Evolutionary conservation across 2,113 vertebrate species (phyloP).

Genomic region (Myotis brandtii): DNA sequence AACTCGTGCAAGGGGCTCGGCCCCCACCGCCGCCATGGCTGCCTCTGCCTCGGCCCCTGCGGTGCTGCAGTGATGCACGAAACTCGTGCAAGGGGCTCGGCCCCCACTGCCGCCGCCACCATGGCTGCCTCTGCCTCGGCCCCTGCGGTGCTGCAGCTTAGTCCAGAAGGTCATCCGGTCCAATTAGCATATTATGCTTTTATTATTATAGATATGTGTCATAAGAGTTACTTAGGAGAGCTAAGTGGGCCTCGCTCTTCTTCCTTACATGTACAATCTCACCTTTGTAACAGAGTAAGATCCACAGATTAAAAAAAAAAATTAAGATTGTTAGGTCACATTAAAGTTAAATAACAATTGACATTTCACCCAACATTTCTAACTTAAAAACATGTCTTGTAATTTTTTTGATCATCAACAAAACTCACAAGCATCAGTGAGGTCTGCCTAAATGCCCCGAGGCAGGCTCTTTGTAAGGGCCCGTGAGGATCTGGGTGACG

Average conservation of each 20-base stretch:
- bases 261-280: not conserved
- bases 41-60: too few species aligned
- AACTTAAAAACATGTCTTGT: not conserved
- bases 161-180: too few species aligned
- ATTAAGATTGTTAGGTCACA: not conserved
- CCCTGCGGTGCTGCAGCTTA: too few species aligned
- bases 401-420: not conserved
- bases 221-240: not conserved
- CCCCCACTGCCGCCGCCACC: too few species aligned
- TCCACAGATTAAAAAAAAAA: not conserved
- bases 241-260: not conserved
- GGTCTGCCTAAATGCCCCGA: not conserved
- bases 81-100: too few species aligned
- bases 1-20: too few species aligned
- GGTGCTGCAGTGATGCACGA: too few species aligned
- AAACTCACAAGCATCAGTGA: not conserved
- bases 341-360: not conserved
- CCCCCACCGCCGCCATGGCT: too few species aligned
- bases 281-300: not conserved
- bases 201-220: not conserved
- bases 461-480: not conserved
- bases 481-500: not conserved
- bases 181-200: too few species aligned
- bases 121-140: too few species aligned
- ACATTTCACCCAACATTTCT: not conserved